Evolutionary conservation across 1,140 invertebrate species (phyloP), one percentile per base, ranked within the genome.

Genomic region (Episyrphus balteatus): DNA sequence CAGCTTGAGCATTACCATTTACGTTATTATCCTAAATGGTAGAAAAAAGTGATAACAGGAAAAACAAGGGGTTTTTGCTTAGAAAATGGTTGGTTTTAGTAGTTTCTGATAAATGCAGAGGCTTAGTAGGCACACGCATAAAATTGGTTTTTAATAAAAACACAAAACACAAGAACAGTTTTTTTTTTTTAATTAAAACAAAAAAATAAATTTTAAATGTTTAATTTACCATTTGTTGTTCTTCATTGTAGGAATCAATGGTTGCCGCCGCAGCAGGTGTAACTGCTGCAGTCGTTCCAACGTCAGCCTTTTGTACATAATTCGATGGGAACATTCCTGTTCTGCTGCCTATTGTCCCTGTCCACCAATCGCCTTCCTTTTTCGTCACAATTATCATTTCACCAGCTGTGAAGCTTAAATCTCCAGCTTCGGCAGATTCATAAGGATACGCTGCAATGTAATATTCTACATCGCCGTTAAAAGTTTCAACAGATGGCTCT

Each of bases 311-410:
- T 56, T 84, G 79, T 15, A 93, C 89, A 69, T 92, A 93, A 75
- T 93, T 94, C 1, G 85, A 89, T 1, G 96, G 96, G 70, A 99
- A 99, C 51, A 98, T 93, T 17, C 96, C 96, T 12, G 75, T 79
- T 51, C 82, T 81, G 56, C 33, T 82, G 36, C 81, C 88, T 55
- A 95, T 83, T 42, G 78, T 79, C 33, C 96, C 96, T 10, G 92
- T 96, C 95, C 95, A 98, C 95, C 95, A 98, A 62, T 98, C 93
- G 7, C 92, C 93, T 52, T 96, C 91, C 53, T 88, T 84, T 53
- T 92, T 84, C 5, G 79, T 78, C 1, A 96, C 91, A 50, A 82
- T 73, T 45, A 99, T 86, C 47, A 87, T 75, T 68, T 98, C 94
- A 1, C 92, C 92, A 46, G 84, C 86, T 55, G 87, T 82, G 66